Conservation (phyloP, 2,888 invertebrate genomes). For the Limnephilus rhombicus region DNA sequence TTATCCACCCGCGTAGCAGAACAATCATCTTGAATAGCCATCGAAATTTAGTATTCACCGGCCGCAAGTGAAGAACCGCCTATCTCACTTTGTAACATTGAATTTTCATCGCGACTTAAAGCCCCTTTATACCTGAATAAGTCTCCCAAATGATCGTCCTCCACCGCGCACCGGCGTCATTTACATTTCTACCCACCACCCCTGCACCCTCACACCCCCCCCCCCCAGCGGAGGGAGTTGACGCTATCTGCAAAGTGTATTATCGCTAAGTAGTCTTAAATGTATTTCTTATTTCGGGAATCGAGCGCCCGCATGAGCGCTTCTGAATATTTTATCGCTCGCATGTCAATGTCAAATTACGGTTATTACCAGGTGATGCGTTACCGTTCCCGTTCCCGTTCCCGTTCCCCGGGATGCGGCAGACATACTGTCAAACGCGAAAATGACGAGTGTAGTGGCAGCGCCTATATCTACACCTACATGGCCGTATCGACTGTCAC, state of each 20-base stretch:
- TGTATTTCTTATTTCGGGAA: slow-evolving; percentile 63
- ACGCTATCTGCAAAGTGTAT: slow-evolving; percentile 59
- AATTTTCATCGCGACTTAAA: slow-evolving; percentile 46
- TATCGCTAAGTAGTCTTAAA: slow-evolving; percentile 65
- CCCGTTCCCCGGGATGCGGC: slow-evolving; percentile 11
- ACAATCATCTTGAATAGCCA: slow-evolving; percentile 5
- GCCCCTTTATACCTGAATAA: slow-evolving; percentile 39
- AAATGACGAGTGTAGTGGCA: slow-evolving; percentile 23
- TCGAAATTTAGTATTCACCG: slow-evolving; percentile 28
- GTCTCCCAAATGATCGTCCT: slow-evolving; percentile 45
- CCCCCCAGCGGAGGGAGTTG: slow-evolving; percentile 10
- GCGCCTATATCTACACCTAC: neutral
- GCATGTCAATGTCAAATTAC: slow-evolving; percentile 65
- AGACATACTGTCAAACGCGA: slow-evolving; percentile 38
- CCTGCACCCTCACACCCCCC: neutral
- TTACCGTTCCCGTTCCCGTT: neutral
- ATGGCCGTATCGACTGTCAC: slow-evolving; percentile 26
- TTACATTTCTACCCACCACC: slow-evolving; percentile 37
- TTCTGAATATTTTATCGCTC: slow-evolving; percentile 62
- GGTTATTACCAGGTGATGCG: slow-evolving; percentile 57
- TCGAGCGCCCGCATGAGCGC: slow-evolving; percentile 51
- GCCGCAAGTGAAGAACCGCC: slow-evolving; percentile 17
- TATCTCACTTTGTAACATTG: slow-evolving; percentile 43
- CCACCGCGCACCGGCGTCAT: slow-evolving; percentile 27
- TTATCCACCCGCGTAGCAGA: slow-evolving; percentile 5